A percentile compares a stretch with the other conserved stretches of the same genome.
These are phyloP conservation scores for Thalassarche chlororhynchos DNA, from an alignment of 2,113 vertebrate genomes.

Conservation along the genomic window DNA sequence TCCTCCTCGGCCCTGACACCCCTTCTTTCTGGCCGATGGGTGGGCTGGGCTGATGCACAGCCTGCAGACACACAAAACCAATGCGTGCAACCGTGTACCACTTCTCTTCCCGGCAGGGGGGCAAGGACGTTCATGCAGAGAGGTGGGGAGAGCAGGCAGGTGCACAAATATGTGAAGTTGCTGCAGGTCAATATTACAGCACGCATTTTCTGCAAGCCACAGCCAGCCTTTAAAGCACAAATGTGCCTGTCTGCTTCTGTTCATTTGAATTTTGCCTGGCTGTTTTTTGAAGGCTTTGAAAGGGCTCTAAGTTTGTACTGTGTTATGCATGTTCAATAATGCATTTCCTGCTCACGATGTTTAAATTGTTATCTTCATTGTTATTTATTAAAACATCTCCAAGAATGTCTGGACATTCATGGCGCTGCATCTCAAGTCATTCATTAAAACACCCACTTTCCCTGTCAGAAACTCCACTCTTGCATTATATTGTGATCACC, in stretches of 20 bases:
- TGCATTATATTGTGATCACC: neutral
- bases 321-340: constrained; percentile 55
- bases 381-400: constrained; percentile 67
- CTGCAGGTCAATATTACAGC: neutral
- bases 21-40: neutral
- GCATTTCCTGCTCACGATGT: constrained; percentile 44
- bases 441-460: constrained; percentile 34
- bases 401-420: constrained; percentile 41
- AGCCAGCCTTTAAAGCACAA: neutral
- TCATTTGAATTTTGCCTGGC: neutral
- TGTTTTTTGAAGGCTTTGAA: constrained; percentile 16
- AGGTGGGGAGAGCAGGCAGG: neutral
- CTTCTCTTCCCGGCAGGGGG: neutral
- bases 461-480: neutral
- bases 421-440: constrained; percentile 55
- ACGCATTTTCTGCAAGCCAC: neutral
- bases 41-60: neutral
- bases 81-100: fast-evolving
- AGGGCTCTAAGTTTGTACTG: neutral
- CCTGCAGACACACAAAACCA: neutral
- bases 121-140: fast-evolving
- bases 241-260: neutral
- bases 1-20: neutral
- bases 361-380: constrained; percentile 64
- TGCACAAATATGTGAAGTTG: fast-evolving